phyloP scores from a whole-genome alignment of 2,888 invertebrate species.

The Lypha dubia region DNA sequence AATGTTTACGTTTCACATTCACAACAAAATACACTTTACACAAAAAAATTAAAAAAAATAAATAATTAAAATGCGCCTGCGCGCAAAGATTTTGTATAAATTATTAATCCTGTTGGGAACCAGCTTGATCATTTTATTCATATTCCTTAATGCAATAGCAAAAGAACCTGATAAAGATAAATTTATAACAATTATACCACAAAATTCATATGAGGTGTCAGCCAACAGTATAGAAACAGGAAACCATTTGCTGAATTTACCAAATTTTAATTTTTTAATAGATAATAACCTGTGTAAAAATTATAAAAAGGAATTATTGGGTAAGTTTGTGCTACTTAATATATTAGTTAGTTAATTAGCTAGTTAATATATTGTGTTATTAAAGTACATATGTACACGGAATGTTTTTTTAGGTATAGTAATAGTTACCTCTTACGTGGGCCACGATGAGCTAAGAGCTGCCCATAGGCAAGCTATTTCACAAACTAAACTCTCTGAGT shows the following conservation, averaged over 20 bases:
- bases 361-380: neutral
- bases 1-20: constrained; percentile 51
- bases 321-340: constrained; percentile 72
- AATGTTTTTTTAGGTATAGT: constrained; percentile 81
- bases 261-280: constrained; percentile 78
- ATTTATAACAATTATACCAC: constrained; percentile 76
- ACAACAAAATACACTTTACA: constrained; percentile 43
- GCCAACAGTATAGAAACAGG: neutral
- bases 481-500: constrained; percentile 84
- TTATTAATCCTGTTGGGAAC: constrained; percentile 77
- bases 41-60: constrained; percentile 9
- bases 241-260: constrained; percentile 77
- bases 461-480: constrained; percentile 88
- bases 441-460: constrained; percentile 88
- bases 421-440: constrained; percentile 90
- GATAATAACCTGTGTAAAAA: constrained; percentile 77
- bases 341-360: too few relatives aligned
- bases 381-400: neutral
- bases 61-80: constrained; percentile 79
- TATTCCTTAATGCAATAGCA: constrained; percentile 77
- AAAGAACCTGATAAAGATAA: constrained; percentile 76
- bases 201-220: constrained; percentile 45
- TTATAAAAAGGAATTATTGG: constrained; percentile 79
- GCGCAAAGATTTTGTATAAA: constrained; percentile 77
- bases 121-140: constrained; percentile 76